Conservation (phyloP, 1,140 invertebrate genomes). For the Mylabris phalerata region DNA sequence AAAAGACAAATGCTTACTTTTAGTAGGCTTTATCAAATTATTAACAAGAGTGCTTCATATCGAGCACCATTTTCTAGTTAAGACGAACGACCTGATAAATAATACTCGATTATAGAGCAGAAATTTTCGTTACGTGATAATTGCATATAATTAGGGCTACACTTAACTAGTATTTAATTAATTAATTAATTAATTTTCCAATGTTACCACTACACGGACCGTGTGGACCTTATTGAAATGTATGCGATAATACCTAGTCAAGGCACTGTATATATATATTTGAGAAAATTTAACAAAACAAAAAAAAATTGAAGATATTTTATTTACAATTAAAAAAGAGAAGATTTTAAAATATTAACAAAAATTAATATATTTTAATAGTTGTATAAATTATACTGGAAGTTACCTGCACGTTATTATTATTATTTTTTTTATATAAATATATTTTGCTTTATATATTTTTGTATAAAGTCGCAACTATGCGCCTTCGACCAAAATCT, state of each 20-base stretch:
- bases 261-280: conserved; percentile 39
- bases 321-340: conserved; percentile 19
- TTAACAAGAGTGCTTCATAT: too few relatives aligned
- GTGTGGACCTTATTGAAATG: conserved; percentile 24
- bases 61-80: not conserved
- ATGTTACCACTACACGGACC: conserved; percentile 36
- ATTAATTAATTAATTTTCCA: conserved; percentile 29
- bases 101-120: conserved; percentile 23
- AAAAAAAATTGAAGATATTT: conserved; percentile 26
- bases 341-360: conserved; percentile 9
- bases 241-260: conserved; percentile 40
- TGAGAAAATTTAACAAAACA: conserved; percentile 22
- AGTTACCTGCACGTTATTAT: conserved; percentile 24
- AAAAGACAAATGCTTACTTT: too few relatives aligned
- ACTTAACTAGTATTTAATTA: not conserved
- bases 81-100: conserved; percentile 23
- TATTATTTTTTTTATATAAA: conserved; percentile 15
- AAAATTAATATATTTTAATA: conserved; percentile 13
- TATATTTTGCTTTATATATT: not conserved
- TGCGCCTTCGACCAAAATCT: not conserved
- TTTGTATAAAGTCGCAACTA: not conserved
- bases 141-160: conserved; percentile 22
- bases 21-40: too few relatives aligned
- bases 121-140: conserved; percentile 29
- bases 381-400: conserved; percentile 20